A percentile compares a stretch with the other conserved stretches of the same genome.
phyloP scores from a whole-genome alignment of 2,888 invertebrate genomes.

The Rhaphigaster nebulosa region DNA sequence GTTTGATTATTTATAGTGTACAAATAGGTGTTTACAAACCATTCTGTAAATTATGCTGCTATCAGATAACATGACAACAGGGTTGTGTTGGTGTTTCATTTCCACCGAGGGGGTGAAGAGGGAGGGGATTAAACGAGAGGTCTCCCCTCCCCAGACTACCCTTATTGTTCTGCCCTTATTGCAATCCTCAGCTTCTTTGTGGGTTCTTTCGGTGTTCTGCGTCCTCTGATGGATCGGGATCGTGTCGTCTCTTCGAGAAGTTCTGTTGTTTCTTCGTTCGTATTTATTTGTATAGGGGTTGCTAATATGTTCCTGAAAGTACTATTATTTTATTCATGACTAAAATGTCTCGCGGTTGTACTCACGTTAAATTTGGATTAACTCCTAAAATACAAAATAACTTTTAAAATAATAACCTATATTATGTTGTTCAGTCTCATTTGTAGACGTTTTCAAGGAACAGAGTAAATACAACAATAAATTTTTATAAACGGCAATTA shows the following conservation, averaged over 20 bases:
- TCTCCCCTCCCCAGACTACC: not conserved
- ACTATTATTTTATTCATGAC: too few relatives aligned
- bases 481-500: too few relatives aligned
- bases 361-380: too few relatives aligned
- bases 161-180: conserved; percentile 21
- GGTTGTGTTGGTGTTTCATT: conserved; percentile 21
- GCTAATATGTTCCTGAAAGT: too few relatives aligned
- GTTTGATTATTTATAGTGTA: too few relatives aligned
- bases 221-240: not conserved
- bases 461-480: too few relatives aligned
- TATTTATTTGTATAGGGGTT: not conserved
- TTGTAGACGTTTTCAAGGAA: too few relatives aligned
- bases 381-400: too few relatives aligned
- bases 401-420: too few relatives aligned
- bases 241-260: not conserved
- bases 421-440: too few relatives aligned
- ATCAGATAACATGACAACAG: not conserved
- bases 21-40: not conserved
- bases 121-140: not conserved
- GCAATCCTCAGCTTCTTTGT: not conserved
- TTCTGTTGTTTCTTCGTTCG: not conserved
- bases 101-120: not conserved
- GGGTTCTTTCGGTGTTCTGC: not conserved
- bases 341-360: too few relatives aligned
- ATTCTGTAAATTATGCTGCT: not conserved